Evolutionary conservation across 2,888 invertebrate species (phyloP).

Genomic region (Epirrita christyi): DNA sequence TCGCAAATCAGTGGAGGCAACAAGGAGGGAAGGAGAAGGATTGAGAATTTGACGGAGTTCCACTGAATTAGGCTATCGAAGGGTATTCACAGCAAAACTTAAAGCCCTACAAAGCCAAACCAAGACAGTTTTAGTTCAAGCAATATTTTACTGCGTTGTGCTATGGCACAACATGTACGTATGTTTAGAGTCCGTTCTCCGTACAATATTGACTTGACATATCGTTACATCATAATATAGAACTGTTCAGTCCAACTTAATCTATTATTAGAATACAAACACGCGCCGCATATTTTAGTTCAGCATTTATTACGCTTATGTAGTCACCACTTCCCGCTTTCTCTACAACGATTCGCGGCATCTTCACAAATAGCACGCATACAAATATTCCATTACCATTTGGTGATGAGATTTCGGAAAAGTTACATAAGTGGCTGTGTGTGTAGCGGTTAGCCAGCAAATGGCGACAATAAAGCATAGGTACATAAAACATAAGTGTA

Average conservation of each 20-base stretch:
- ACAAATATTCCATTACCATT: constrained; percentile 24
- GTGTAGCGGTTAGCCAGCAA: constrained; percentile 42
- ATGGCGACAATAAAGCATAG: constrained; percentile 55
- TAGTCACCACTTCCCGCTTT: constrained; percentile 42
- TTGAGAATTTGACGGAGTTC: no score
- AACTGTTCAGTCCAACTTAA: constrained; percentile 15
- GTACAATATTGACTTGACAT: neutral
- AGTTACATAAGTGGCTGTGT: constrained; percentile 43
- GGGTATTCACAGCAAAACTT: no score
- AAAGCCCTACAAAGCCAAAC: no score
- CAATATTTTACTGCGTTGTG: no score
- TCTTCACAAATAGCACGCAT: constrained; percentile 39
- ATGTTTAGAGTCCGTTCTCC: no score
- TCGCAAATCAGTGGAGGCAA: no score
- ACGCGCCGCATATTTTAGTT: constrained; percentile 33
- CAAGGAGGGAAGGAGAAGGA: no score
- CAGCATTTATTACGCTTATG: constrained; percentile 30
- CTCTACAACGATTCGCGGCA: constrained; percentile 37
- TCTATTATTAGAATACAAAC: constrained; percentile 33
- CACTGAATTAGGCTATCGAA: no score
- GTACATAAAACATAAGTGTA: constrained; percentile 71
- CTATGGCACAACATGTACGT: no score
- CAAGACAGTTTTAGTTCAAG: no score
- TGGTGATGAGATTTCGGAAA: constrained; percentile 32
- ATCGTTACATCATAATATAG: constrained; percentile 21